Evolutionary conservation across 2,888 invertebrate species (phyloP).

Genomic region (Nomada hirtipes): DNA sequence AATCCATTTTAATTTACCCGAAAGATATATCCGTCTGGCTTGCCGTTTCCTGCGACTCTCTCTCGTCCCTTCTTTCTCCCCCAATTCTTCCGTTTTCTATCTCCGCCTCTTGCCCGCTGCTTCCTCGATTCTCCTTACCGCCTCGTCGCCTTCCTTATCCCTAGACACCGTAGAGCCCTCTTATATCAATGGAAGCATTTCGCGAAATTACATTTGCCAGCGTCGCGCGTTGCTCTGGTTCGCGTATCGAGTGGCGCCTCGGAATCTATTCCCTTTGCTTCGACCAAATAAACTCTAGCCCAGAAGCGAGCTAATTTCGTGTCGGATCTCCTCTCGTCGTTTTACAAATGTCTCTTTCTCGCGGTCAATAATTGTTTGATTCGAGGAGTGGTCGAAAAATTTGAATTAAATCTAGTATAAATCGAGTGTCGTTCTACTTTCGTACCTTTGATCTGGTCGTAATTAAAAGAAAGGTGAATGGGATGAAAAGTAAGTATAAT

Average conservation of each 20-base stretch:
- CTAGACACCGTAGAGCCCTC: conserved; percentile 73
- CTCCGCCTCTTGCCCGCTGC: conserved; percentile 41
- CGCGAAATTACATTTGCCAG: conserved; percentile 79
- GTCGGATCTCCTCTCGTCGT: conserved; percentile 22
- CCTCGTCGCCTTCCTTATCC: conserved; percentile 55
- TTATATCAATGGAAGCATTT: conserved; percentile 81
- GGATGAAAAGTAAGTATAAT: background rate
- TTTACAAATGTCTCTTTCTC: background rate
- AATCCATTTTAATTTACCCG: conserved; percentile 83
- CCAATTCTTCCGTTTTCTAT: conserved; percentile 24
- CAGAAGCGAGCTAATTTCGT: conserved; percentile 19
- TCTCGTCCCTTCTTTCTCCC: conserved; percentile 34
- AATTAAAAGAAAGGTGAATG: conserved; percentile 7
- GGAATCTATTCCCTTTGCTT: conserved; percentile 33
- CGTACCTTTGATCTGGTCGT: background rate
- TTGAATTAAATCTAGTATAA: background rate
- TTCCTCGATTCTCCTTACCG: conserved; percentile 24
- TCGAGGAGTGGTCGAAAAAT: background rate
- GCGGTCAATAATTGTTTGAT: background rate
- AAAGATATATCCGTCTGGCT: conserved; percentile 80
- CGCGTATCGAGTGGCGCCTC: conserved; percentile 62
- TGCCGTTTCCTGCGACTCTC: conserved; percentile 74
- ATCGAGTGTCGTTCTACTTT: background rate
- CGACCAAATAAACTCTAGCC: conserved; percentile 36
- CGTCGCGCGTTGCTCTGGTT: conserved; percentile 55